Evolutionary conservation across 2,113 vertebrate species (phyloP).

Genomic region (Hydropotes inermis): DNA sequence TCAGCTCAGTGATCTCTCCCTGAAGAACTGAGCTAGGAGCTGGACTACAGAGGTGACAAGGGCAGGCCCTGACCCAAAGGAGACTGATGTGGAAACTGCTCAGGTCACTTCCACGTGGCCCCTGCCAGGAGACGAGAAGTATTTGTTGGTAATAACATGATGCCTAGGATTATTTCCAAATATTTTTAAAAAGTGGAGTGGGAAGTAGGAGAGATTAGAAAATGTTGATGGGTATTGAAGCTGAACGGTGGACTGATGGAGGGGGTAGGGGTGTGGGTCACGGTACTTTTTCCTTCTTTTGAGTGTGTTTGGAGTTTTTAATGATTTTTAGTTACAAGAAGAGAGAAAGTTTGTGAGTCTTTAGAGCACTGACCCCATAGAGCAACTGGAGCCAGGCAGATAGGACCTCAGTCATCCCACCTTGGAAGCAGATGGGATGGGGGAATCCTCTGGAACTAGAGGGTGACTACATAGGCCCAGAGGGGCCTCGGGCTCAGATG

Average conservation of each 20-base stretch:
- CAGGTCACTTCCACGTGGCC: background rate
- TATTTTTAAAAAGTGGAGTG: background rate
- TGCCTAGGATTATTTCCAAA: background rate
- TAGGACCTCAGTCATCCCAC: background rate
- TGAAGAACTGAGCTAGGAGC: background rate
- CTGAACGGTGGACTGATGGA: background rate
- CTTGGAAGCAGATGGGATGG: background rate
- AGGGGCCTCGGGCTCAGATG: background rate
- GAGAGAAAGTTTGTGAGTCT: background rate
- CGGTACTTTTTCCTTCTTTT: background rate
- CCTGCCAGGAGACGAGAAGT: background rate
- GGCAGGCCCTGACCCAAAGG: background rate
- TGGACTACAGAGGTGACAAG: background rate
- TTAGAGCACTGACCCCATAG: background rate
- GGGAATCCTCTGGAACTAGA: background rate
- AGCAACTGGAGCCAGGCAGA: background rate
- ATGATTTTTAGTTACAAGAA: background rate
- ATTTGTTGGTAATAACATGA: background rate
- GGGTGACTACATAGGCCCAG: background rate
- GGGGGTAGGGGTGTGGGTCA: accelerated
- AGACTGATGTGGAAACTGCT: background rate
- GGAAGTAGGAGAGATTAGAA: background rate
- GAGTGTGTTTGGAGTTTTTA: background rate
- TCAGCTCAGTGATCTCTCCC: background rate
- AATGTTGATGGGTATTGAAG: background rate